phyloP scores from a whole-genome alignment of 2,888 invertebrate species.

The Pyrochroa serraticornis region DNA sequence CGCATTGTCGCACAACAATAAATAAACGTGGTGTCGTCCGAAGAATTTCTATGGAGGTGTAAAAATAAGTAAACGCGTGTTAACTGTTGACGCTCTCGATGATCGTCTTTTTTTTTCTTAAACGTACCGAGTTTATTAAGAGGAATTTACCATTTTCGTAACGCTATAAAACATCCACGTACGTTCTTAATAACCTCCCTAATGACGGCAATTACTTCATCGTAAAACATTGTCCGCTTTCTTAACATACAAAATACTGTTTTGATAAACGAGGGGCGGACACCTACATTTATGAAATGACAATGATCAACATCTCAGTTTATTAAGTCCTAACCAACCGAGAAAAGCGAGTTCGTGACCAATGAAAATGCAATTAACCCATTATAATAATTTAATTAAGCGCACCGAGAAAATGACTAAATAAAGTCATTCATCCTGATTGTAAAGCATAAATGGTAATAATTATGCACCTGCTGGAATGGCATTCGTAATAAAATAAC shows the following conservation, averaged over 20 bases:
- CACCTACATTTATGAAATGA: constrained; percentile 14
- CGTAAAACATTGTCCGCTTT: constrained; percentile 13
- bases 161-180: neutral
- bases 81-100: too few species aligned
- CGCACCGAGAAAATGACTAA: constrained; percentile 1
- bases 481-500: too few species aligned
- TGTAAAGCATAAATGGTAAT: too few species aligned
- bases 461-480: too few species aligned
- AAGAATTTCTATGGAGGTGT: too few species aligned
- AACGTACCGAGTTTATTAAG: neutral
- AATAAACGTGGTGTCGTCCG: too few species aligned
- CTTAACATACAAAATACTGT: constrained; percentile 6
- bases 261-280: constrained; percentile 20
- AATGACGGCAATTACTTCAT: constrained; percentile 13
- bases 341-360: constrained; percentile 12
- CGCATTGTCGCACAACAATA: too few species aligned
- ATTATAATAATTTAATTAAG: constrained; percentile 15
- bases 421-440: neutral
- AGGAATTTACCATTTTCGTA: neutral
- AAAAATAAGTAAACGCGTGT: too few species aligned
- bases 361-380: constrained; percentile 7
- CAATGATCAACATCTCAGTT: constrained; percentile 12
- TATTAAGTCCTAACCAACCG: constrained; percentile 16
- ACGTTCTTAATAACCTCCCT: constrained; percentile 1
- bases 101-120: neutral